These are phyloP conservation scores for Abramis brama DNA, from an alignment of 2,113 vertebrate genomes.

Conservation along the genomic window DNA sequence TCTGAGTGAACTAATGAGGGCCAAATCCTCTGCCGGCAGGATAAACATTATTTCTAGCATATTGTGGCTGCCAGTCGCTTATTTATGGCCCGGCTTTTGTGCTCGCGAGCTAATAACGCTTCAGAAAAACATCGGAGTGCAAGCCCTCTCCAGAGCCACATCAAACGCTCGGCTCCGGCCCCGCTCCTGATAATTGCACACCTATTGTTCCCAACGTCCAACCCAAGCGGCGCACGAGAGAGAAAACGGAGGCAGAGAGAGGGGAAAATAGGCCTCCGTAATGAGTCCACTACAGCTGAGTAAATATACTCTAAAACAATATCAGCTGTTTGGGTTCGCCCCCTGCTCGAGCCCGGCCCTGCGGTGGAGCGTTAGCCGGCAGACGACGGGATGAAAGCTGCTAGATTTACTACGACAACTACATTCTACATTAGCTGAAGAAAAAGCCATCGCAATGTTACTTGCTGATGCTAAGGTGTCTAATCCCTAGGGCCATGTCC, in stretches of 20 bases:
- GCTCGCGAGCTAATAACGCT: conserved; percentile 73
- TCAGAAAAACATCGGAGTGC: conserved; percentile 65
- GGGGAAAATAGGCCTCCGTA: conserved; percentile 57
- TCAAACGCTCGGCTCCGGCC: conserved; percentile 73
- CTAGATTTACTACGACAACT: neutral
- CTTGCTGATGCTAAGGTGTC: no score
- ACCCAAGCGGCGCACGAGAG: conserved; percentile 64
- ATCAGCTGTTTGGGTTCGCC: conserved; percentile 63
- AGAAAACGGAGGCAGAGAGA: conserved; percentile 61
- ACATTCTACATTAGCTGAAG: neutral
- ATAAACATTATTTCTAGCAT: conserved; percentile 83
- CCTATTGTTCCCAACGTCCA: conserved; percentile 73
- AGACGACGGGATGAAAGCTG: no score
- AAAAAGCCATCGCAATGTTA: neutral
- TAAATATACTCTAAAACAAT: conserved; percentile 71
- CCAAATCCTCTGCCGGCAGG: conserved; percentile 69
- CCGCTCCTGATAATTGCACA: conserved; percentile 74
- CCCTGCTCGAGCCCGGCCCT: conserved; percentile 9
- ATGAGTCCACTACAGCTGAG: conserved; percentile 73
- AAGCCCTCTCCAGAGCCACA: conserved; percentile 69
- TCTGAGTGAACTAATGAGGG: conserved; percentile 65
- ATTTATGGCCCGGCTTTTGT: conserved; percentile 78
- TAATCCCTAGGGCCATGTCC: no score
- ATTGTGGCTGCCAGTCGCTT: conserved; percentile 73
- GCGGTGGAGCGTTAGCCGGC: no score